Conservation (phyloP, 1,140 invertebrate species). For the Probaryconus sp. region DNA sequence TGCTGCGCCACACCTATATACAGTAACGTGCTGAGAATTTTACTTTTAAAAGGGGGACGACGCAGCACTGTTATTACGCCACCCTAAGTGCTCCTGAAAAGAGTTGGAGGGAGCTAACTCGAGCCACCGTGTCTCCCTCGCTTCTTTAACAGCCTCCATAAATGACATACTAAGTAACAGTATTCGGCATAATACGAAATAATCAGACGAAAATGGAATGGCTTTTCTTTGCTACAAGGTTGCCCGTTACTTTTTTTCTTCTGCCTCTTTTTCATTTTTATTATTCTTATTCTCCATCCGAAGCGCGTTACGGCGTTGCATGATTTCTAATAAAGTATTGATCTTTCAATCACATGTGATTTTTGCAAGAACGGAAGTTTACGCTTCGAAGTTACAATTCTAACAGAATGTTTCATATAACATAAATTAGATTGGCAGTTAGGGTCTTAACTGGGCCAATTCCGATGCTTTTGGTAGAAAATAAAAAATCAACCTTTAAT, state of each 20-base stretch:
- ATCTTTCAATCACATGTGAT: too few species aligned
- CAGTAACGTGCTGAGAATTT: constrained; percentile 55
- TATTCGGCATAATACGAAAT: constrained; percentile 52
- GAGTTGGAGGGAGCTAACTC: constrained; percentile 45
- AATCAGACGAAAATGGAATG: constrained; percentile 51
- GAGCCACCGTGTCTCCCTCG: constrained; percentile 33
- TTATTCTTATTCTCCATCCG: neutral
- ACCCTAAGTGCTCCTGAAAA: constrained; percentile 57
- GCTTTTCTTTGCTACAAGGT: constrained; percentile 23
- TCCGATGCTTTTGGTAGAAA: too few species aligned
- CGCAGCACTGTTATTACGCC: constrained; percentile 46
- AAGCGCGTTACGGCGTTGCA: too few species aligned
- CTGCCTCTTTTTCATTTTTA: neutral
- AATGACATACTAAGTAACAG: constrained; percentile 59
- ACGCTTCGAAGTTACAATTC: too few species aligned
- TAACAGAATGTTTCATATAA: too few species aligned
- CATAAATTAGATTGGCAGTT: too few species aligned
- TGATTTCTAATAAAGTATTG: too few species aligned
- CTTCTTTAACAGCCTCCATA: constrained; percentile 50
- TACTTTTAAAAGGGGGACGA: constrained; percentile 41
- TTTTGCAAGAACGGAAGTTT: too few species aligned
- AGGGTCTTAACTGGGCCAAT: too few species aligned
- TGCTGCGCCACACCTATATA: constrained; percentile 44
- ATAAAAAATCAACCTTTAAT: too few species aligned
- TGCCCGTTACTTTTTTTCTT: constrained; percentile 1